phyloP scores from a whole-genome alignment of 1,140 invertebrate genomes.

The Latrodectus geometricus region DNA sequence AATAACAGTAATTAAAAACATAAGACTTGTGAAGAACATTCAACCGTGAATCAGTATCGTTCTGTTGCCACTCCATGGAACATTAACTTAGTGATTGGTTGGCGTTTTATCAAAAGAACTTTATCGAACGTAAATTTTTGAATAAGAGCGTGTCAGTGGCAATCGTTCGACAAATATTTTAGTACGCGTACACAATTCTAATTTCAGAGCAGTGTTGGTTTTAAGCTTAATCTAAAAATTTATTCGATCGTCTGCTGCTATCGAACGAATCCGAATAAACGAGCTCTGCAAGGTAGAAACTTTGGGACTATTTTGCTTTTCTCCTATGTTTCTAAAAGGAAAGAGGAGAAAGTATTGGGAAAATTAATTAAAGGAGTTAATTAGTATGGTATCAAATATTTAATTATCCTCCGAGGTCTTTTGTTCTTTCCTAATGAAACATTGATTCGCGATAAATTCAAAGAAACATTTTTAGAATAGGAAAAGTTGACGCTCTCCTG shows the following conservation, averaged over 20 bases:
- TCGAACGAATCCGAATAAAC: slow-evolving; percentile 36
- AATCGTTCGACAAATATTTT: no score
- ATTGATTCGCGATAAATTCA: slow-evolving; percentile 60
- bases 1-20: no score
- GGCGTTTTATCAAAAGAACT: no score
- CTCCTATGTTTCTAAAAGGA: not conserved
- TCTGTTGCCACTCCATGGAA: no score
- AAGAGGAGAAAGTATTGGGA: slow-evolving; percentile 54
- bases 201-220: not conserved
- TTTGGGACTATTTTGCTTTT: not conserved
- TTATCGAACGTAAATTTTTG: no score
- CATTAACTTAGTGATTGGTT: no score
- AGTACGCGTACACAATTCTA: no score
- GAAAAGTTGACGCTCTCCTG: not conserved
- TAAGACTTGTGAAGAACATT: no score
- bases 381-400: slow-evolving; percentile 62
- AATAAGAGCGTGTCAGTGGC: no score
- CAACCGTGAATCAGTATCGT: no score
- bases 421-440: slow-evolving; percentile 61
- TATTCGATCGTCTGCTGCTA: slow-evolving; percentile 45
- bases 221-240: slow-evolving; percentile 20
- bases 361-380: slow-evolving; percentile 62
- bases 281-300: not conserved
- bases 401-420: slow-evolving; percentile 57
- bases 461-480: slow-evolving; percentile 42